These are phyloP conservation scores for Platypus cylindrus DNA, from an alignment of 2,888 invertebrate genomes.

Conservation along the genomic window DNA sequence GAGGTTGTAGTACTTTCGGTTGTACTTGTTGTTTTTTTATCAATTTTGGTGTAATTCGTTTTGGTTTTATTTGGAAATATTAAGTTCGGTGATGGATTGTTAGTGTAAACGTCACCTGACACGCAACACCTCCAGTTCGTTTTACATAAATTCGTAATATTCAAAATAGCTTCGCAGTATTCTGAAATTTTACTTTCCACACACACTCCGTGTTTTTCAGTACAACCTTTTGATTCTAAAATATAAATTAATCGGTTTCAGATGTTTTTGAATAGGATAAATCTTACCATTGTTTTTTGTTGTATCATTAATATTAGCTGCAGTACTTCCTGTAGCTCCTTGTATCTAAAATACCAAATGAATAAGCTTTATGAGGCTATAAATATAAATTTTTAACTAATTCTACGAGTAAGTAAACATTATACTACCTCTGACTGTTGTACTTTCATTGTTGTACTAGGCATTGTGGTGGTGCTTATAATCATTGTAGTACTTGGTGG, in stretches of 20 bases:
- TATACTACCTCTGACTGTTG: conserved; percentile 13
- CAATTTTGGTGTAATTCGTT: conserved; percentile 30
- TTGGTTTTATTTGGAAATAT: conserved; percentile 53
- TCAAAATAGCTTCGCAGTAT: conserved; percentile 77
- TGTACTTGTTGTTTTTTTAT: conserved; percentile 27
- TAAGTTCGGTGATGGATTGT: conserved; percentile 57
- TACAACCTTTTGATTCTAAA: conserved; percentile 36
- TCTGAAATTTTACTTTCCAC: conserved; percentile 68
- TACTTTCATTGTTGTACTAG: conserved; percentile 21
- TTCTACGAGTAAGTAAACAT: conserved; percentile 6
- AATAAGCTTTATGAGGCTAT: no score
- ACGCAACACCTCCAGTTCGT: conserved; percentile 71
- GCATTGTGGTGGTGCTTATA: conserved; percentile 22
- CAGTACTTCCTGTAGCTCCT: conserved; percentile 17
- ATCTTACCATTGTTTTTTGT: background rate
- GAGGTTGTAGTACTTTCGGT: conserved; percentile 28
- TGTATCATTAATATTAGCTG: conserved; percentile 4
- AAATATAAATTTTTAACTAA: no score
- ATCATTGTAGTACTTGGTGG: conserved; percentile 21
- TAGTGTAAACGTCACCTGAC: conserved; percentile 57
- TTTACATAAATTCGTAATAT: conserved; percentile 59
- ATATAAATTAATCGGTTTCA: background rate
- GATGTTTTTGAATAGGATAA: background rate
- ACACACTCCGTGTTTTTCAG: conserved; percentile 55
- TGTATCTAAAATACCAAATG: no score